Evolutionary conservation across 1,140 invertebrate species (phyloP), one percentile per base, ranked within the genome.

Genomic region (Nautilus pompilius): DNA sequence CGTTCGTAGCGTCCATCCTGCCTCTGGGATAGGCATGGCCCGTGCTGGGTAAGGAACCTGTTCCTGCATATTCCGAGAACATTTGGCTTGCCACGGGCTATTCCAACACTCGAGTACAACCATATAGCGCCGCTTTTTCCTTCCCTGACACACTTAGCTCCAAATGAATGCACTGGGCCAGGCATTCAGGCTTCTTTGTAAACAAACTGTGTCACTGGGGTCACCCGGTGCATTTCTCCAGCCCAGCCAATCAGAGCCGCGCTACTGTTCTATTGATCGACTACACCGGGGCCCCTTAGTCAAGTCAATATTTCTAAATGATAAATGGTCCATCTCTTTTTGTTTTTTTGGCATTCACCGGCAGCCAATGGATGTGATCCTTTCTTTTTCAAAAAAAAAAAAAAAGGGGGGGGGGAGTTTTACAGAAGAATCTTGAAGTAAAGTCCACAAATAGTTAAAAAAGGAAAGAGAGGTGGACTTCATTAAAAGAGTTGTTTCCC

Each of bases 1-100:
- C 77, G 58, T 69, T 78, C n/a, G 77, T 75, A 6, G 74, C 67
- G 60, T 78, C 74, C 62, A 73, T 69, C 24, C 73, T 62, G n/a
- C 72, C 71, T 8, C 77, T 54, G 29, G 69, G 72, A 32, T 66
- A 67, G 5, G 48, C 66, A 58, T 34, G 62, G 48, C 64, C 68
- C 64, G n/a, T 63, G 68, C 3, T 62, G 65, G 17, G 63, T 68
- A 34, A 63, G 58, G 36, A 46, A 48, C 54, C 62, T 58, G 20
- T 59, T 59, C 67, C 67, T 29, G 65, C 65, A 49, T 65, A 73
- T 26, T 75, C 73, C 30, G 73, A 70, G 67, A 75, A 75, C 73
- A 74, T 74, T 20, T 49, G 20, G 10, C 48, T 49, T 49, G n/a
- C 10, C 48, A 49, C 8, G 10, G 6, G 26, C 48, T 49, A 49